Evolutionary conservation across 2,113 vertebrate species (phyloP).

Genomic region (Lamprologus speciosus): DNA sequence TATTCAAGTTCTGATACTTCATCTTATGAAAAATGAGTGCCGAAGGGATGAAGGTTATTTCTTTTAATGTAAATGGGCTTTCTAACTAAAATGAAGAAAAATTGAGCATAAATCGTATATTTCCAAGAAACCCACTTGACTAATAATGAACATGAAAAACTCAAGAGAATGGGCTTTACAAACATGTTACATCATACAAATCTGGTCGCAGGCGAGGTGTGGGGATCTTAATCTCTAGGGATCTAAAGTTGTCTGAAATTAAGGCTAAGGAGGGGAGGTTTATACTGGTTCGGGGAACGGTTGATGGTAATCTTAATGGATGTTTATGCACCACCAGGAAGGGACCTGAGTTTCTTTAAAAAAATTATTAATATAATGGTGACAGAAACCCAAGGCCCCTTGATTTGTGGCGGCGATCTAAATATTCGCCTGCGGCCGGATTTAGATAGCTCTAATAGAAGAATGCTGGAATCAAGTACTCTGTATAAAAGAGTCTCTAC

Average conservation of each 20-base stretch:
- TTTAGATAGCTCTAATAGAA: not conserved
- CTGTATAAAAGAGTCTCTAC: not conserved
- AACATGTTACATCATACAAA: not conserved
- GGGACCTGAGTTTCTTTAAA: not conserved
- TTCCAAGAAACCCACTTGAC: not conserved
- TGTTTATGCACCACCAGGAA: not conserved
- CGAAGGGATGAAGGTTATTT: not conserved
- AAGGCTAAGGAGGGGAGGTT: not conserved
- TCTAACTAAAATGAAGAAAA: not conserved
- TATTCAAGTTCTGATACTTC: not conserved
- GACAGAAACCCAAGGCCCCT: not conserved
- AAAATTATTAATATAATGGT: not conserved
- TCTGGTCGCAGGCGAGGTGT: not conserved
- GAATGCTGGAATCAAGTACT: not conserved
- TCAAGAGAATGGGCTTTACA: not conserved
- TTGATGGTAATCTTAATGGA: not conserved
- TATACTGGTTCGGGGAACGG: not conserved
- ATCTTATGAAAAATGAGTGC: not conserved
- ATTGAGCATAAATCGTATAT: accelerated
- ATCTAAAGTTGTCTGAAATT: not conserved
- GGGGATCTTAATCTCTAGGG: not conserved
- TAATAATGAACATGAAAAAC: not conserved
- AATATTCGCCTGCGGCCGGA: not conserved
- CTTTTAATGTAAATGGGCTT: not conserved
- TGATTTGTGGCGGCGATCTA: not conserved